These are phyloP conservation scores for Anastrepha obliqua DNA, from an alignment of 1,140 invertebrate genomes.

Conservation along the genomic window DNA sequence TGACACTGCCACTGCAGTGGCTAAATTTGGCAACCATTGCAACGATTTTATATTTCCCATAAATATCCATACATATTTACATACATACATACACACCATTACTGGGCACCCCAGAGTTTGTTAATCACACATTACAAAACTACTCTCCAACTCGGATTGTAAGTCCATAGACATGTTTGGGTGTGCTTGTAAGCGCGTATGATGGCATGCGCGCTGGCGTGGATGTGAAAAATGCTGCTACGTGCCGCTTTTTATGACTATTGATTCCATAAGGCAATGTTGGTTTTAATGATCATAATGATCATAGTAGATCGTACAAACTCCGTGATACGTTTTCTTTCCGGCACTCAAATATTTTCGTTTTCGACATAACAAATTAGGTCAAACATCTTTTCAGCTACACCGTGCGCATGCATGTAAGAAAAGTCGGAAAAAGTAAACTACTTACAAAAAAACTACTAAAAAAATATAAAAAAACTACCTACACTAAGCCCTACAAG, in stretches of 20 bases:
- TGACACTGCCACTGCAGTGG: too few species aligned
- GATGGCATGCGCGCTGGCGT: background rate
- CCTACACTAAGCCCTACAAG: background rate
- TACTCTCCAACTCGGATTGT: background rate
- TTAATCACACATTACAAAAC: background rate
- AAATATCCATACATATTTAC: slow-evolving; percentile 10
- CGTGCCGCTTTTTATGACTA: slow-evolving; percentile 34
- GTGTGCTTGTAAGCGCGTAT: background rate
- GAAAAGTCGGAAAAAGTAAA: background rate
- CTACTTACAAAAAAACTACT: background rate
- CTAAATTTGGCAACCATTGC: too few species aligned
- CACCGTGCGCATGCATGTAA: background rate
- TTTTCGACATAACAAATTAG: slow-evolving; percentile 37
- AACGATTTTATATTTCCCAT: background rate
- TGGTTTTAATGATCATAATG: slow-evolving; percentile 29
- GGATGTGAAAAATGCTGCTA: slow-evolving; percentile 23
- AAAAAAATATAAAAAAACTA: background rate
- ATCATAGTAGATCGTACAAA: slow-evolving; percentile 30
- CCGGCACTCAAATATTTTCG: slow-evolving; percentile 19
- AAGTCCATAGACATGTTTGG: background rate
- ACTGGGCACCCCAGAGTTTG: too few species aligned
- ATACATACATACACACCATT: background rate
- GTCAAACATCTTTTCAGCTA: background rate
- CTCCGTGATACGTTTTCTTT: slow-evolving; percentile 6
- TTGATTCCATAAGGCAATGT: slow-evolving; percentile 35